Base-by-base conservation (phyloP, 2,113 vertebrate genomes). In the Carassius auratus region DNA sequence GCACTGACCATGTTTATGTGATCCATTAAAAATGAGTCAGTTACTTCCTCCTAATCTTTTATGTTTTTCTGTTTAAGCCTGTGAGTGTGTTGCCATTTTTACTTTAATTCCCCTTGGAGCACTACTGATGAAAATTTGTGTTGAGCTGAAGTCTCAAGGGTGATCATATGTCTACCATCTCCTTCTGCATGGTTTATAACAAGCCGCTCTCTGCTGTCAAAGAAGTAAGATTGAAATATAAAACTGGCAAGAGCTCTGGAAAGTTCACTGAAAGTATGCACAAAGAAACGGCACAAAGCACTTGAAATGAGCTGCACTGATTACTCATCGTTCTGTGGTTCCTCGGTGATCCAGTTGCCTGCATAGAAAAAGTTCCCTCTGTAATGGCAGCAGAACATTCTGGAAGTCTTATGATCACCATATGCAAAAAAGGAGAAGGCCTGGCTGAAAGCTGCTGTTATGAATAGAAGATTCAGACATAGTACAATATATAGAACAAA, bases 301-400 rank as follows among this genome's bases (percentile, higher is more conserved):
- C 75, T 55, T 73, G 69, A 42, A 71, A 42, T 42, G 75, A 55
- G 75, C 75, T 76, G 75, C 75, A 33, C 48, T 12, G 75, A 76
- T 76, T 76, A 55, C 45, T 55, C 75, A 76, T 76, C 50, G 3
- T 26, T 76, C 50, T 76, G 75, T 55, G 75, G 77, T 79, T 79
- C 77, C 33, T 45, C 36, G 15, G 8, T 42, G 55, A 79, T 79
- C 19, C 1, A 14, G 33, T 17, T 59, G 36, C 36, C 23, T 4
- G 9, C 42, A 33, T 5, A 45, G 55, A n/a, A 45, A 26, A 76
- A 50, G 9, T 26, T 78, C 77, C 55, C 36, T 79, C 57, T 62
- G 0, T 52, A 30, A 52, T 79, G 55, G 36, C 52, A 17, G 36
- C 15, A 55, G 14, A 26, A 38, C 21, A n/a, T 21, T 26, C 59